Evolutionary conservation across 2,797 vertebrate genomes (phyloP).

Genomic region (Xiphophorus birchmanni): DNA sequence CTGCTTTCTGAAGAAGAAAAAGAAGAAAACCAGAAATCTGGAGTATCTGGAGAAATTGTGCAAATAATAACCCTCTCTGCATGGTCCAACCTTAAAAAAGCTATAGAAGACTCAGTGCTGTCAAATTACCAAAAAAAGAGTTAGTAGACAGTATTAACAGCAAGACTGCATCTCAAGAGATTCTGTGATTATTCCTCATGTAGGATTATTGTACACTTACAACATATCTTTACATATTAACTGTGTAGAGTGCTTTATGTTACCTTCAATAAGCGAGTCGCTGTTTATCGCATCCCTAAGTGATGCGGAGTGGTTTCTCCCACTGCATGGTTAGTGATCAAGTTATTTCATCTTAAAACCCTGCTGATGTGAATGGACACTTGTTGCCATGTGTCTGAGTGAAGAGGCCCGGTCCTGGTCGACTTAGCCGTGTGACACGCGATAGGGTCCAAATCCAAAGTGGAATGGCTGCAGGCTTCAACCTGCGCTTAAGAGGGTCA

Average conservation of each 20-base stretch:
- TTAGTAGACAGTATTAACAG: background rate
- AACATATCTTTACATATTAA: background rate
- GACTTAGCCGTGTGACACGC: conserved; percentile 70
- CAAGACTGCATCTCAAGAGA: background rate
- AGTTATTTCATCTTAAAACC: conserved; percentile 30
- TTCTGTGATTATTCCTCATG: background rate
- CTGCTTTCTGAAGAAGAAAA: background rate
- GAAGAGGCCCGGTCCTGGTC: conserved; percentile 67
- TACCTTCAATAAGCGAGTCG: background rate
- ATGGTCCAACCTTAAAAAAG: background rate
- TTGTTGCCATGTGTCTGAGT: conserved; percentile 65
- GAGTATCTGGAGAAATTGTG: background rate
- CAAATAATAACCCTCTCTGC: background rate
- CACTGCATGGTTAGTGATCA: conserved; percentile 1
- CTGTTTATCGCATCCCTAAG: background rate
- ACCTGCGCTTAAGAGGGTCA: conserved; percentile 76
- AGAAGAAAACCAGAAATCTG: background rate
- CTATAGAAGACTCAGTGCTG: background rate
- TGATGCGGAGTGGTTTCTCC: background rate
- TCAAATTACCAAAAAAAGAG: background rate
- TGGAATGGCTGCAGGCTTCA: conserved; percentile 76
- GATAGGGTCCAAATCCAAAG: conserved; percentile 78
- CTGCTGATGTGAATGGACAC: conserved; percentile 55
- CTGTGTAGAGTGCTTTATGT: background rate
- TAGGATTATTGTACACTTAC: background rate